A percentile compares a stretch with the other conserved stretches of the same genome.
Evolutionary conservation across 2,888 invertebrate genomes (phyloP).

Genomic region (Geotrupes spiniger): DNA sequence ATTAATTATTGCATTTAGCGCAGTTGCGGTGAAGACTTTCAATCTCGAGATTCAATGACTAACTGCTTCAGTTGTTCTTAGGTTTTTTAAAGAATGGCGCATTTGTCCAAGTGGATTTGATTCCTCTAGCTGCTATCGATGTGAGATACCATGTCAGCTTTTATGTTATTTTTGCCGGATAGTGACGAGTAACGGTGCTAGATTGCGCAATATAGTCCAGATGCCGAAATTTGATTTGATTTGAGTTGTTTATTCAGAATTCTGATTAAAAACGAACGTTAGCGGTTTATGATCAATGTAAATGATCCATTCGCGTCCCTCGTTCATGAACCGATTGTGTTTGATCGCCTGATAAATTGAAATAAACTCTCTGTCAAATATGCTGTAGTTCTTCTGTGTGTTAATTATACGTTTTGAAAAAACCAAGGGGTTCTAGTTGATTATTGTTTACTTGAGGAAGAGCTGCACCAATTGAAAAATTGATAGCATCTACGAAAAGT

Average conservation of each 20-base stretch:
- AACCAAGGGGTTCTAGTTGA: too few relatives aligned
- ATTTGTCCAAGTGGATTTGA: not conserved
- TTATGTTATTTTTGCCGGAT: conserved; percentile 19
- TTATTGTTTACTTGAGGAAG: too few relatives aligned
- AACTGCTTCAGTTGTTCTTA: conserved; percentile 3
- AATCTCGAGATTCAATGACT: conserved; percentile 6
- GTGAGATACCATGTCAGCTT: conserved; percentile 16
- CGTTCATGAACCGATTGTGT: too few relatives aligned
- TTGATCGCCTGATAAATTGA: too few relatives aligned
- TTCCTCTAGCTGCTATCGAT: conserved; percentile 4
- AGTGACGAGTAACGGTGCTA: conserved; percentile 18
- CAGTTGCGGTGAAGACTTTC: not conserved
- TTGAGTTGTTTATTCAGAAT: conserved; percentile 13
- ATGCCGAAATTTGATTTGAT: conserved; percentile 21
- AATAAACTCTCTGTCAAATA: too few relatives aligned
- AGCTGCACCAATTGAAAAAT: conserved; percentile 3
- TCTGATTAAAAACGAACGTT: conserved; percentile 15
- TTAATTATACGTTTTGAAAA: too few relatives aligned
- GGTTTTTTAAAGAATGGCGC: not conserved
- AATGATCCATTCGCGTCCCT: too few relatives aligned
- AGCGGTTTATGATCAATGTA: conserved; percentile 23
- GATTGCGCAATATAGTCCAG: conserved; percentile 24
- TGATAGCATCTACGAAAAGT: not conserved
- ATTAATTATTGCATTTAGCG: not conserved
- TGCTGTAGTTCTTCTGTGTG: too few relatives aligned